Evolutionary conservation across 2,888 invertebrate species (phyloP), one percentile per base, ranked within the genome.

Genomic region (Andrena fulva): DNA sequence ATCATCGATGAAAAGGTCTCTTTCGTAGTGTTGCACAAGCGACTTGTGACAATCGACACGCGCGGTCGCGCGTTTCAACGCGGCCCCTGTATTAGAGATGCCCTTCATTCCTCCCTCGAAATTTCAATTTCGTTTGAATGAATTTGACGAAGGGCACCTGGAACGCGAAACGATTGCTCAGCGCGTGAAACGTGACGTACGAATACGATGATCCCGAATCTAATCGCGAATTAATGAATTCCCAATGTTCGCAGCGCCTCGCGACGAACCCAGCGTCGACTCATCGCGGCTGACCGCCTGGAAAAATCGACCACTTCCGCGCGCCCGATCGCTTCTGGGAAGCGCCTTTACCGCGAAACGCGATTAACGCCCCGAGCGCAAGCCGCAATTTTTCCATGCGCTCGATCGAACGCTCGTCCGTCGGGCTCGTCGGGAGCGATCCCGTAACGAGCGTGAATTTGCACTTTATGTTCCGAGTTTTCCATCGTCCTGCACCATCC

Each of bases 401-500:
- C n/a, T 42, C 24, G 20, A 31, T 10, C n/a, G 50, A 66, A 56
- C 67, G 12, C 54, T 54, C 24, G 54, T 24, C 7, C 35, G 7
- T 66, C 80, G 78, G 69, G 69, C 60, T 78, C 52, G 42, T 69
- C 72, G 74, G 60, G 35, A 54, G 66, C 66, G 69, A 62, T 70
- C 54, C 29, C 48, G 35, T 35, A 52, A 78, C 62, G 52, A 27
- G 24, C 63, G 76, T 79, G 64, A 76, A 52, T 79, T 54, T 59
- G 59, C 76, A 76, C 69, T 71, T 66, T 75, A 29, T 0, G 52
- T 33, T 29, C 31, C 50, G n/a, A 78, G 67, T 54, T 77, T 66
- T 95, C 95, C 50, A 24, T 63, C 20, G 42, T 42, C 42, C 29
- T 29, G 27, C 72, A 29, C 27, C 56, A 8, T 27, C 29, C 35